Evolutionary conservation across 2,888 invertebrate species (phyloP), one percentile per base, ranked within the genome.

Genomic region (Palloptera scutellata): DNA sequence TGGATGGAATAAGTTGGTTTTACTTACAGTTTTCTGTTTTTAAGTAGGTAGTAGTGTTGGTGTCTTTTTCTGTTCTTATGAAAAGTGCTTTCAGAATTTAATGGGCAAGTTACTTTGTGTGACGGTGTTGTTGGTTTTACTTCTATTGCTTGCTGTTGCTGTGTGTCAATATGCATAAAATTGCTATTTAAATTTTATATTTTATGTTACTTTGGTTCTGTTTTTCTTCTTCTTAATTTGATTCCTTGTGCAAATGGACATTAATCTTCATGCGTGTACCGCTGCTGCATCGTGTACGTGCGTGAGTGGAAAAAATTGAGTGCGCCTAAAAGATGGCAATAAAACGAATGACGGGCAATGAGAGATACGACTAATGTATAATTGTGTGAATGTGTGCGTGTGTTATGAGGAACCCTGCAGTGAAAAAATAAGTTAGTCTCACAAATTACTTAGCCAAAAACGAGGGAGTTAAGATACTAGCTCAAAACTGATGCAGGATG

Each of bases 21-120:
- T 48, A 3, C 8, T n/a, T 12, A 3, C 8, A 3, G 2, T 5
- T 4, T 30, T 30, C 6, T 30, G 30, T 30, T 30, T 30, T 30
- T n/a, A n/a, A 6, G 30, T 30, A 30, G 30, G 6, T 30, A 30
- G 48, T n/a, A 48, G 13, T 11, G 17, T 53, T 53, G 53, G 30
- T 40, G 41, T 57, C 10, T 9, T 4, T 30, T 1, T 57, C 6
- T 11, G 41, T 41, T 20, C 11, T n/a, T 53, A 30, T 12, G 11
- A 58, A 58, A 58, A 43, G 58, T 58, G 58, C 17, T 19, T 58
- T 48, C 13, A 20, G 5, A 15, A 10, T 60, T 58, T 58, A 58
- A 58, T 58, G 58, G 58, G 42, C 58, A 58, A 42, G 60, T 48
- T n/a, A 48, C 60, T 64, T 59, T 67, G 48, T 43, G 6, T 58